Percentiles rank a stretch among this genome's conserved stretches.
phyloP scores from a whole-genome alignment of 2,113 vertebrate species.

The Ameiurus melas region DNA sequence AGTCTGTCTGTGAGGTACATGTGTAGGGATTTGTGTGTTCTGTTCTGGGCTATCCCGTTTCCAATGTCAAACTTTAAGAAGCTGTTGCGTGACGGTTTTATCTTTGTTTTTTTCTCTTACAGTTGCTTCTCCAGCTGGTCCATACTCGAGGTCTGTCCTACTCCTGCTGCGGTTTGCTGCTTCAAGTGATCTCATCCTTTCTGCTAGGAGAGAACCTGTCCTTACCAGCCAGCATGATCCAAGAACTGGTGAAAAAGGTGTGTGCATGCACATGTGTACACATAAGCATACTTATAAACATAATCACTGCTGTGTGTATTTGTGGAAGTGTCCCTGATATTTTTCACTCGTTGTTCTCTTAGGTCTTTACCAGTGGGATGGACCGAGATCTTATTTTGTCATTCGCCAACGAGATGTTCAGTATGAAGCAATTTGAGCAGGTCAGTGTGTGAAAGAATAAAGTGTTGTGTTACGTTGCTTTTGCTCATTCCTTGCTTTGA shows the following conservation, averaged over 20 bases:
- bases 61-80: not conserved
- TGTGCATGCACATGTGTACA: not conserved
- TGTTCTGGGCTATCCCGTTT: not conserved
- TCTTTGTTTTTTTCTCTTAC: not conserved
- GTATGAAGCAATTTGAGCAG: conserved; percentile 91
- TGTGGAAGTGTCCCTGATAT: not conserved
- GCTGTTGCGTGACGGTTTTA: not conserved
- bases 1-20: conserved; percentile 80
- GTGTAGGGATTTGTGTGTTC: not conserved
- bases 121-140: conserved; percentile 78
- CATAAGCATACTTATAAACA: not conserved
- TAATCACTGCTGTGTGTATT: not conserved
- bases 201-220: conserved; percentile 80
- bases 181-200: conserved; percentile 81
- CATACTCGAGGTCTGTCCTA: conserved; percentile 67
- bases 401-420: conserved; percentile 88
- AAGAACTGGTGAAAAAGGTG: conserved; percentile 82
- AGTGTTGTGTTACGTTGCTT: not conserved
- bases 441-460: conserved; percentile 62
- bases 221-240: conserved; percentile 74
- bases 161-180: conserved; percentile 76
- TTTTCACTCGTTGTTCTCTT: conserved; percentile 8
- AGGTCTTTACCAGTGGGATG: conserved; percentile 82
- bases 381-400: conserved; percentile 76
- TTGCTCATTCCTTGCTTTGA: not conserved